Base-by-base conservation (phyloP, 2,797 vertebrate species). In the Mormyrus hasselquistii region DNA sequence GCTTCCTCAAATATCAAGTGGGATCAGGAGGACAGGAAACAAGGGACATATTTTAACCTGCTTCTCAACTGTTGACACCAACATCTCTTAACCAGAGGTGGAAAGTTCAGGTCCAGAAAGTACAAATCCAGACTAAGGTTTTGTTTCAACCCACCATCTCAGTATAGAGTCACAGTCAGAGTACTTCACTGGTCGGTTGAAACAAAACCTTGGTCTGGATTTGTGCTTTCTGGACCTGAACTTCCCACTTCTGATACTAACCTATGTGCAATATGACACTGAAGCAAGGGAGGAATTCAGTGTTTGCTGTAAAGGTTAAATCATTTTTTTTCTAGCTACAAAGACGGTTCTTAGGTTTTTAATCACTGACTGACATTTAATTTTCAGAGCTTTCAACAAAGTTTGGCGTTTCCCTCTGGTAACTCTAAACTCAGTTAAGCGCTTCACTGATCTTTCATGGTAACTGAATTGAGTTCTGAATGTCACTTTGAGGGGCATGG, bases 221-320 rank as follows among this genome's bases (percentile, higher is more conserved):
- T 57, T 57, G 19, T 7, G n/a, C 55, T 57, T 57, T 57, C 19
- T 57, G 59, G 25, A 65, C 59, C 59, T 65, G 59, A 65, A 65
- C 59, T 65, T 65, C 22, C 59, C 8, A 65, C 9, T 9, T 65
- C 59, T 65, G 22, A 92, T 95, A 96, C 95, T 96, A 94, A 95
- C 95, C 93, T 95, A 95, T 89, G 95, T 89, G 90, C 92, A 93
- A 88, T 50, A 92, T 65, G 93, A 91, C 92, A 94, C 93, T 95
- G 95, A 93, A 49, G 88, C 89, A 53, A 90, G 91, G 65, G 14
- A 92, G 65, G n/a, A 92, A 89, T 29, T 65, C 25, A 29, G 93
- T 22, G 65, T 89, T 19, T 47, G 29, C 29, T 34, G 29, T 34
- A 34, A 34, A 34, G 29, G 29, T 34, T 34, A 34, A 34, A 34